Evolutionary conservation across 2,113 vertebrate species (phyloP).

Genomic region (Myotis brandtii): DNA sequence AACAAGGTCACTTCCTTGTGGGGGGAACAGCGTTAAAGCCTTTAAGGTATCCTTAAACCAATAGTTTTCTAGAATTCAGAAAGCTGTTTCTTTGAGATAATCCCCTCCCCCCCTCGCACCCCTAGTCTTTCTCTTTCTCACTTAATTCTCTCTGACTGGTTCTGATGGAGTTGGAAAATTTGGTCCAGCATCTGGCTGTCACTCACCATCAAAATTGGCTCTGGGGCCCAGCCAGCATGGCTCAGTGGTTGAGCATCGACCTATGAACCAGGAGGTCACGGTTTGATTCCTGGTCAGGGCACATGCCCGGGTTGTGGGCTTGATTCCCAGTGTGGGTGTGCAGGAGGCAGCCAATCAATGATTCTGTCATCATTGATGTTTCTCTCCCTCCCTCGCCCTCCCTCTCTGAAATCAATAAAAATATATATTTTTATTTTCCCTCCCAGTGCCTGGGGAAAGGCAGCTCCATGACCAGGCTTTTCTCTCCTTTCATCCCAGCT

Average conservation of each 20-base stretch:
- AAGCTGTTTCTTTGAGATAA: not conserved
- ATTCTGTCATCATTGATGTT: no score
- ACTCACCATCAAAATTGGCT: not conserved
- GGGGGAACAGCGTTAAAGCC: not conserved
- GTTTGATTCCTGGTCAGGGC: no score
- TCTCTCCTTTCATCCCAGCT: conserved; percentile 54
- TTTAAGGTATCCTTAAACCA: not conserved
- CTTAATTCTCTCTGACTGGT: not conserved
- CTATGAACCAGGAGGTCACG: no score
- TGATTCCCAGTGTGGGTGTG: no score
- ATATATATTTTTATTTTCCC: not conserved
- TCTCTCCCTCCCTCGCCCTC: no score
- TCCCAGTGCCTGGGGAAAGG: not conserved
- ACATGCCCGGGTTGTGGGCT: no score
- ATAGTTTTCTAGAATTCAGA: not conserved
- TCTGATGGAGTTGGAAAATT: not conserved
- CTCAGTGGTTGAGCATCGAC: no score
- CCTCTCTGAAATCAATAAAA: no score
- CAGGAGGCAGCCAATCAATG: no score
- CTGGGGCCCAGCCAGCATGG: not conserved
- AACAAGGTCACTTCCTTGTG: not conserved
- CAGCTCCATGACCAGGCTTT: not conserved
- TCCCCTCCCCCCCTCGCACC: accelerated
- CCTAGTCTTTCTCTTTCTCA: not conserved
- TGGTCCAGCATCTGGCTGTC: not conserved